phyloP scores from a whole-genome alignment of 2,113 vertebrate genomes.

The Scophthalmus maximus region DNA sequence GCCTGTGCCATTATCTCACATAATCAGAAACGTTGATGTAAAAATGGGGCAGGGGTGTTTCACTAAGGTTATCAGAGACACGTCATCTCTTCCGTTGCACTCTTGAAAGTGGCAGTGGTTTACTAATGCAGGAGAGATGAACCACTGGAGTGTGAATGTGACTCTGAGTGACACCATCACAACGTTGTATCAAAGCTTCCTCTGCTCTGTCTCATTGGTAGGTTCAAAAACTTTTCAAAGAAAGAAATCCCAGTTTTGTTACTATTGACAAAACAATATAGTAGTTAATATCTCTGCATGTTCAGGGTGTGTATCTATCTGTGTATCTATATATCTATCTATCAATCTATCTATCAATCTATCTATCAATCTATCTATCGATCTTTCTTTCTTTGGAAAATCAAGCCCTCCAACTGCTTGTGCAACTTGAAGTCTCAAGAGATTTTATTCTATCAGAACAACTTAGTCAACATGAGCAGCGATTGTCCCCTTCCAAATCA shows the following conservation, averaged over 20 bases:
- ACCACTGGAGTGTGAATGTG: conserved; percentile 3
- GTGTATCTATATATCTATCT: no score
- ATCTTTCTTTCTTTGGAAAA: no score
- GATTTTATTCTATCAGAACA: no score
- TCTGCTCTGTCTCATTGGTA: background rate
- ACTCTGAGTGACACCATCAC: conserved; percentile 6
- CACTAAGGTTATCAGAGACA: conserved; percentile 23
- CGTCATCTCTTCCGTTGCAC: conserved; percentile 21
- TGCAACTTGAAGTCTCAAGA: no score
- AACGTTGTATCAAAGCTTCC: background rate
- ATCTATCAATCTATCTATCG: no score
- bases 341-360: no score
- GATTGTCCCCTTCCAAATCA: no score
- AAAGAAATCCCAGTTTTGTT: background rate
- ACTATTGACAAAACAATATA: no score
- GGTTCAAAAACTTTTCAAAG: background rate
- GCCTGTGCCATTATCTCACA: background rate
- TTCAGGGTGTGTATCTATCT: no score
- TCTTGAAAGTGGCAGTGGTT: background rate
- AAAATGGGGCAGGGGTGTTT: conserved; percentile 24
- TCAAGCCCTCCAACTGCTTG: no score
- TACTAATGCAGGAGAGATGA: conserved; percentile 22
- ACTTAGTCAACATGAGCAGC: no score
- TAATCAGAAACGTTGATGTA: conserved; percentile 44
- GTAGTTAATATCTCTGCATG: no score